Base-by-base conservation (phyloP, 2,888 invertebrate species). In the Tineola bisselliella region DNA sequence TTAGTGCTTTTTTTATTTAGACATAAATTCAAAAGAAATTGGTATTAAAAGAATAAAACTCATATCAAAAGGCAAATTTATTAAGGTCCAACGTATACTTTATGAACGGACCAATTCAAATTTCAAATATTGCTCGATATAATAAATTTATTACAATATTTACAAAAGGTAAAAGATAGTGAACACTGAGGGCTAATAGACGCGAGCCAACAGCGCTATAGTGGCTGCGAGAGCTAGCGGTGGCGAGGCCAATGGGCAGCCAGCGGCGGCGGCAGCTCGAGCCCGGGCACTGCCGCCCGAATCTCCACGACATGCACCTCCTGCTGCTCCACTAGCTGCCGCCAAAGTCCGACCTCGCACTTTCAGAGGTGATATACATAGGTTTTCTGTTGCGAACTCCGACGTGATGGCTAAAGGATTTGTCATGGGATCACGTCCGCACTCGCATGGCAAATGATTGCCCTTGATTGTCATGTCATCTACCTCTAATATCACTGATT, bases 381-480 rank as follows among this genome's bases (percentile, higher is more conserved):
- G 93, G 79, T 96, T 96, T 68, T 91, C 91, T 62, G 90, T 89
- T 63, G 91, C 87, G 71, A 94, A 94, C 63, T 92, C 91, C 62
- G 80, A 79, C 59, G 83, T 81, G 63, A 93, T 90, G 18, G 92
- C 92, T 64, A 95, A 82, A 43, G 94, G 92, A 64, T 93, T 93
- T 62, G 91, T 91, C 61, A 94, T 83, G 33, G 95, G 89, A 62
- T 93, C 91, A 70, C 93, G 93, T 67, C 94, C 94, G 72, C 95
- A 96, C 78, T 95, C 94, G 76, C 95, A 96, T 1, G 95, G 95
- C 73, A 95, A 92, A 72, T 94, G 94, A 77, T 96, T 96, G 59
- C 91, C 90, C 62, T 90, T 86, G 69, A 94, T 91, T 70, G 91
- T 90, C 63, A 95, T 79, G 67, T 89, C 89, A 64, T 91, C 91